Evolutionary conservation across 2,113 vertebrate genomes (phyloP).

Genomic region (Setophaga coronata): DNA sequence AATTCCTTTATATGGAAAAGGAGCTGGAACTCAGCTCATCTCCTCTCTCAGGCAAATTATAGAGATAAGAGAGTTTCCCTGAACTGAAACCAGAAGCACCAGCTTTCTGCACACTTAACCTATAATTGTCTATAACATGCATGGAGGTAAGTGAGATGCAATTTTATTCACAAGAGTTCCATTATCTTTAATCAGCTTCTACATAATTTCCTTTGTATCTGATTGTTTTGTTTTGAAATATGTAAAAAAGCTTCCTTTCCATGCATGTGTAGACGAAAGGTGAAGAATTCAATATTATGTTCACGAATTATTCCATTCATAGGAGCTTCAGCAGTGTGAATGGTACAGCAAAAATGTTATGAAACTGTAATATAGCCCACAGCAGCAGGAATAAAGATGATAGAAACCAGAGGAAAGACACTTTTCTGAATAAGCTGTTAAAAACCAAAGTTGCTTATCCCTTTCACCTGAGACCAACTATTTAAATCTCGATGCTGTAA

Average conservation of each 20-base stretch:
- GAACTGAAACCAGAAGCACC: conserved; percentile 1
- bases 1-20: conserved; percentile 36
- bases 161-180: not conserved
- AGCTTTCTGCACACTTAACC: not conserved
- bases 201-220: not conserved
- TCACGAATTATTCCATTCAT: not conserved
- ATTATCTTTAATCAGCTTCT: conserved; percentile 9
- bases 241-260: not conserved
- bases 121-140: not conserved
- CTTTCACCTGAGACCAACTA: not conserved
- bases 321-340: not conserved
- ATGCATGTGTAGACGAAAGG: not conserved
- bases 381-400: not conserved
- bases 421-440: not conserved
- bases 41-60: not conserved
- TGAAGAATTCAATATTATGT: not conserved
- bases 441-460: not conserved
- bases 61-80: not conserved
- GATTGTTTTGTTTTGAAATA: not conserved
- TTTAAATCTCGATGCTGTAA: not conserved
- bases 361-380: not conserved
- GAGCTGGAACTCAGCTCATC: not conserved
- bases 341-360: not conserved
- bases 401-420: not conserved
- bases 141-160: not conserved